Percentiles rank a stretch among this genome's conserved stretches.
Conservation (phyloP, 2,888 invertebrate species). For the Diplolepis rosae region DNA sequence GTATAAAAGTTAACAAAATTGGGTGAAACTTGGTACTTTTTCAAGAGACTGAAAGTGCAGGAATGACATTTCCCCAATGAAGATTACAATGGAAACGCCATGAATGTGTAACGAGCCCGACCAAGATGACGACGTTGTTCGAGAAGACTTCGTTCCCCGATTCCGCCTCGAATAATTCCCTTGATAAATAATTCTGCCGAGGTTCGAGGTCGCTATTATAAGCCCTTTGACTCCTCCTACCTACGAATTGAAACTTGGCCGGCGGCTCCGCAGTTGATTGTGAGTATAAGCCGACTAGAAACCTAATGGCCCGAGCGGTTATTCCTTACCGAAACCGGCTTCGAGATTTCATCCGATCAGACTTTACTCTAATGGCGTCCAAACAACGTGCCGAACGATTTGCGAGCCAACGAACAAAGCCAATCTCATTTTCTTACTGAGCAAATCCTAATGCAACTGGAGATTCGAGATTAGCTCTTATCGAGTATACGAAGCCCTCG, state of each 20-base stretch:
- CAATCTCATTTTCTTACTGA: constrained; percentile 19
- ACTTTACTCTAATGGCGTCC: constrained; percentile 58
- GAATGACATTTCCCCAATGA: constrained; percentile 21
- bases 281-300: constrained; percentile 60
- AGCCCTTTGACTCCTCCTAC: constrained; percentile 40
- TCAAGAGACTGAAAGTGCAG: constrained; percentile 22
- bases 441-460: constrained; percentile 21
- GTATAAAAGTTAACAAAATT: constrained; percentile 25
- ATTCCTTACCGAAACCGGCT: constrained; percentile 47
- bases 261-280: constrained; percentile 36
- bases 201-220: constrained; percentile 38
- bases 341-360: constrained; percentile 41
- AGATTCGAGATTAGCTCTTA: constrained; percentile 28
- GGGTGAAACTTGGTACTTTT: constrained; percentile 24
- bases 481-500: neutral
- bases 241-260: constrained; percentile 45
- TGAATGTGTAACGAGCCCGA: constrained; percentile 62
- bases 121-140: constrained; percentile 22
- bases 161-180: constrained; percentile 57
- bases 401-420: constrained; percentile 24
- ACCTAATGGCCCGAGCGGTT: constrained; percentile 64
- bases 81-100: constrained; percentile 56
- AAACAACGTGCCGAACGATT: constrained; percentile 47
- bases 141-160: constrained; percentile 49
- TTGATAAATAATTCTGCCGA: constrained; percentile 60